These are phyloP conservation scores for Echinometra lucunter DNA, from an alignment of 53 echinoderm and acorn worm species.

Conservation along the genomic window DNA sequence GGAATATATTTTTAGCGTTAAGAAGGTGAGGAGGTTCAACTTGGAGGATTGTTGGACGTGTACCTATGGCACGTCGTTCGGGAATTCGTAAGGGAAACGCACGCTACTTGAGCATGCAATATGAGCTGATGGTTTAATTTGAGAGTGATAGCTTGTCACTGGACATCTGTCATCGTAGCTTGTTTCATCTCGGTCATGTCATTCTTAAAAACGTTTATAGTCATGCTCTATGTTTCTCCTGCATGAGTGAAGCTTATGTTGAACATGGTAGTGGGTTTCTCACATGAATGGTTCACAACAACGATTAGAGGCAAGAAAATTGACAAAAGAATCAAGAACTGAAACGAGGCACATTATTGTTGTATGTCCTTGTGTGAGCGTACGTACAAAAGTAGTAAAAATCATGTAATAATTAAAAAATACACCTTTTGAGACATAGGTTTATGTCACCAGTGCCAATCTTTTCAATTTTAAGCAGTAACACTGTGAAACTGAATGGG, in stretches of 20 bases:
- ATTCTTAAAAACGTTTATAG: background rate
- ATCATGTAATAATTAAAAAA: too few species aligned
- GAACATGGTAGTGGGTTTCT: background rate
- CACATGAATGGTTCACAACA: background rate
- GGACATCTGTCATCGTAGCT: slow-evolving; percentile 49
- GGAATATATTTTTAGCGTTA: slow-evolving; percentile 21
- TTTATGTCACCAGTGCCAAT: background rate
- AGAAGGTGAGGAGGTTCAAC: background rate
- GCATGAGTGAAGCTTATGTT: background rate
- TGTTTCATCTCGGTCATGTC: slow-evolving; percentile 21
- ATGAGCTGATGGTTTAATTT: slow-evolving; percentile 47
- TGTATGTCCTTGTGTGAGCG: background rate
- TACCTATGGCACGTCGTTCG: background rate
- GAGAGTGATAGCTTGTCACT: slow-evolving; percentile 46
- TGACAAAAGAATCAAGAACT: background rate
- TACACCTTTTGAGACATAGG: too few species aligned
- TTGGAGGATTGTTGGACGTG: background rate
- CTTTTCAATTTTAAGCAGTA: background rate
- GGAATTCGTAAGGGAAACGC: slow-evolving; percentile 41
- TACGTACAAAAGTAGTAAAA: too few species aligned
- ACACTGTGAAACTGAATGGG: background rate
- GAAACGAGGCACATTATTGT: background rate
- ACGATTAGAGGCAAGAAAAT: background rate
- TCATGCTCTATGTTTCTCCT: background rate
- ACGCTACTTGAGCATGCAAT: slow-evolving; percentile 46